A percentile compares a stretch with the other conserved stretches of the same genome.
phyloP scores from a whole-genome alignment of 2,797 vertebrate genomes.

The Cynopterus sphinx region DNA sequence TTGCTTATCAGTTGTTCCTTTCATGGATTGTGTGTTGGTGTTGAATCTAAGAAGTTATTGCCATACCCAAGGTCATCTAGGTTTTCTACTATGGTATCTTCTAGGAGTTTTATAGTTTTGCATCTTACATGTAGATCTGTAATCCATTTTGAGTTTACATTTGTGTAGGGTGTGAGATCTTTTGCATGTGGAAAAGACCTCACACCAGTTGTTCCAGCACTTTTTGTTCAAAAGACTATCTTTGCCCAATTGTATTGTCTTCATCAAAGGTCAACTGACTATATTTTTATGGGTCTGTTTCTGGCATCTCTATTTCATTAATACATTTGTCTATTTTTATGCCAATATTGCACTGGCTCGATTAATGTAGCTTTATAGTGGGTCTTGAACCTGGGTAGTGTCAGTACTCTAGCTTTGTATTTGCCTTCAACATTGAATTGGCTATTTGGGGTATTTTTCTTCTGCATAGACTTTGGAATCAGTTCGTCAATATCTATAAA shows the following conservation, averaged over 20 bases:
- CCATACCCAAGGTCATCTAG: neutral
- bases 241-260: neutral
- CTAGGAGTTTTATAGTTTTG: neutral
- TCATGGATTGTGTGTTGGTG: neutral
- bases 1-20: neutral
- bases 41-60: neutral
- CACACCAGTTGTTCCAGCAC: neutral
- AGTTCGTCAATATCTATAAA: neutral
- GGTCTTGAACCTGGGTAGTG: neutral
- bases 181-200: neutral
- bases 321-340: neutral
- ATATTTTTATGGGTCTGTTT: neutral
- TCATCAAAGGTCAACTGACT: neutral
- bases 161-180: neutral
- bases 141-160: no score
- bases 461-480: neutral
- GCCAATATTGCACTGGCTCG: neutral
- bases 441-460: neutral
- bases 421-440: neutral
- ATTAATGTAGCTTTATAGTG: neutral
- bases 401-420: neutral
- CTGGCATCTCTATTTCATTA: neutral
- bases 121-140: neutral
- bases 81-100: neutral
- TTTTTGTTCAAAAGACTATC: neutral